phyloP scores from a whole-genome alignment of 2,797 vertebrate species.

The Coluber constrictor region DNA sequence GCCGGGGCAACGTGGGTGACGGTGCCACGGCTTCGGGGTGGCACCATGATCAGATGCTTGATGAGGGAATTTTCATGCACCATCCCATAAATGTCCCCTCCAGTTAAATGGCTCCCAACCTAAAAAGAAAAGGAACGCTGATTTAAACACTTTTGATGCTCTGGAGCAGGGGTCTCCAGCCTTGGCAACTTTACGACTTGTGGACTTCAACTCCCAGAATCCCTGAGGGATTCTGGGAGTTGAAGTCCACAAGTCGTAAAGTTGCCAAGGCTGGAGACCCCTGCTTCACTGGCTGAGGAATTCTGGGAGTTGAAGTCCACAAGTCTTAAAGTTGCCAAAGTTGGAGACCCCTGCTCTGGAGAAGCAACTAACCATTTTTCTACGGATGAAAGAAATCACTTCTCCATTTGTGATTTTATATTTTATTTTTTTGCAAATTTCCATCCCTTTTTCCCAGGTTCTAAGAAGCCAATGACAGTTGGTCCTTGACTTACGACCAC shows the following conservation, averaged over 20 bases:
- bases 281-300: too few species aligned
- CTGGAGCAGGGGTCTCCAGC: not conserved
- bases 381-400: not conserved
- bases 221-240: too few species aligned
- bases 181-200: too few species aligned
- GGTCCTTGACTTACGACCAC: too few species aligned
- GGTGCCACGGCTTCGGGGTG: constrained; percentile 56
- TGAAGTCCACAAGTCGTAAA: too few species aligned
- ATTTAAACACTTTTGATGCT: not conserved
- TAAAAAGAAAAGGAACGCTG: not conserved
- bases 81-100: constrained; percentile 62
- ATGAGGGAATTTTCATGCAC: constrained; percentile 66
- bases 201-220: too few species aligned
- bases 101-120: constrained; percentile 65
- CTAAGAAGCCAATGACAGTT: not conserved
- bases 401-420: not conserved
- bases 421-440: not conserved
- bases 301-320: too few species aligned
- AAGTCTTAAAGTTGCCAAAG: too few species aligned
- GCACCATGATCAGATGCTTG: constrained; percentile 65
- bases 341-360: too few species aligned
- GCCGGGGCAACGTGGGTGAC: constrained; percentile 60
- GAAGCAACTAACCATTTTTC: not conserved
- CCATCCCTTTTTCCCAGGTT: not conserved
- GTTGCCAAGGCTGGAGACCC: too few species aligned